Evolutionary conservation across 2,113 vertebrate species (phyloP), one percentile per base, ranked within the genome.

Genomic region (Anguilla rostrata): DNA sequence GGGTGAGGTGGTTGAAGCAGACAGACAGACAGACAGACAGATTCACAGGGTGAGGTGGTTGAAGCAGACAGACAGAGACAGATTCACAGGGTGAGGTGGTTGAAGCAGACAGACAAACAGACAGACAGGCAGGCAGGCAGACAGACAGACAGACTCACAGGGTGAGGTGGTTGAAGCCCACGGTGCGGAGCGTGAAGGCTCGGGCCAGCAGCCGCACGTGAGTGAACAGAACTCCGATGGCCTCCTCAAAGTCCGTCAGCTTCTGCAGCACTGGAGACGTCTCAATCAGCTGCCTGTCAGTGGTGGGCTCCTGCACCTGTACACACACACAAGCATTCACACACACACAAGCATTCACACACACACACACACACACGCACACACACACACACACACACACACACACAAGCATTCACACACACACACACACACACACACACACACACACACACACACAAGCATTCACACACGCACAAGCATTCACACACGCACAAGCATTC

Each of bases 161-260:
- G 39, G 98, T 99, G 92, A 99, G 96, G 90, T 99, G 98, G 95
- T 99, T 99, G 95, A 98, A 99, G 92, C 98, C 98, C 29, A 99
- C 98, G 6, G 98, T 99, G 91, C 98, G 97, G 92, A 99, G 90
- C 3, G 98, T 99, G 95, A 99, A 99, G 0, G 98, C 98, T 81
- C 98, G 93, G 75, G 98, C 98, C 82, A 99, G 92, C 40, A 99
- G 97, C 5, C 98, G 96, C 85, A 99, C 97, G 0, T 99, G 98
- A 39, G 98, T 99, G 92, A 99, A 99, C 90, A 97, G 87, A 0
- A 99, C 97, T 26, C 98, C 98, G 46, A 99, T 99, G 14, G 97
- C 94, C 0, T 97, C 96, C 92, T 99, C 98, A 87, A 99, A 99
- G 87, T 95, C 95, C 0, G 98, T 99, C 81, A 99, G 96, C 86